Percentiles rank a stretch among this genome's conserved stretches.
Evolutionary conservation across 2,113 vertebrate genomes (phyloP).

Genomic region (Spilogale gracilis): DNA sequence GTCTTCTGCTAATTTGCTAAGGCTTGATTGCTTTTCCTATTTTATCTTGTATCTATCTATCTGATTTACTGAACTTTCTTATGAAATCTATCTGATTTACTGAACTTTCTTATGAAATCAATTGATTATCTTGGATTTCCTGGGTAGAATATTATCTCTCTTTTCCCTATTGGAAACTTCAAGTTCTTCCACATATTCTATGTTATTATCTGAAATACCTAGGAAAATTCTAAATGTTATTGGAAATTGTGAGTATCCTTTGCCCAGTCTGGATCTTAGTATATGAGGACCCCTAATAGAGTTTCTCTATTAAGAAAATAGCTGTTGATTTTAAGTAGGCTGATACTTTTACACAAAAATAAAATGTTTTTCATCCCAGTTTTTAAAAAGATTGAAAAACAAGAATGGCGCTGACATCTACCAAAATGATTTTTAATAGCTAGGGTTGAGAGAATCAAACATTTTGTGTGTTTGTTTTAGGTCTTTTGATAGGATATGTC

Average conservation of each 20-base stretch:
- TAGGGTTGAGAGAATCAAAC: constrained; percentile 50
- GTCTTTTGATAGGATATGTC: constrained; percentile 18
- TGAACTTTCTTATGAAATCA: background rate
- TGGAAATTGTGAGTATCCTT: background rate
- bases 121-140: constrained; percentile 15
- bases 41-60: background rate
- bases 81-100: background rate
- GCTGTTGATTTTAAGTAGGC: background rate
- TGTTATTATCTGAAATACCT: background rate
- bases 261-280: background rate
- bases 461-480: constrained; percentile 25
- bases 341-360: constrained; percentile 10
- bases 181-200: background rate
- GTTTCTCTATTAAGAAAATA: constrained; percentile 29
- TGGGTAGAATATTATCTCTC: background rate
- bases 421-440: constrained; percentile 49
- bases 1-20: background rate
- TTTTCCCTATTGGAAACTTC: background rate
- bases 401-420: background rate
- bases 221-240: background rate
- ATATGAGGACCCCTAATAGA: background rate
- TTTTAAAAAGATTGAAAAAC: constrained; percentile 30
- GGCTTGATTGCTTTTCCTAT: background rate
- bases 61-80: background rate
- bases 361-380: background rate